A percentile compares a stretch with the other conserved stretches of the same genome.
Conservation (phyloP, 1,140 invertebrate genomes). For the Drosophila carrolli region DNA sequence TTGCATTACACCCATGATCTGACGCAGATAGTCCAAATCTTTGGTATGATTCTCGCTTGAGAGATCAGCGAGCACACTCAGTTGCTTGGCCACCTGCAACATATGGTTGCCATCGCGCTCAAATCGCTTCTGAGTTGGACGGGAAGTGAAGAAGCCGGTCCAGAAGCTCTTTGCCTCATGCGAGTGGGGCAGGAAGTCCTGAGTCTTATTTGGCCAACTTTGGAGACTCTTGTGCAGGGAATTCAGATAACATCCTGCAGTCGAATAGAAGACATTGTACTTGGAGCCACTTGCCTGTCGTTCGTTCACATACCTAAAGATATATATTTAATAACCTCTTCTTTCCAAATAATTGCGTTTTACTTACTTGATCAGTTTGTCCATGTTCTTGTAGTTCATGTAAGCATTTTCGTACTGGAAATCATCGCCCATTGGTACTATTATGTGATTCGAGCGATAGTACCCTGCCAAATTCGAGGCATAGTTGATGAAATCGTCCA, state of each 20-base stretch:
- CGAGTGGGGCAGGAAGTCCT: conserved; percentile 97
- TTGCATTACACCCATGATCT: conserved; percentile 92
- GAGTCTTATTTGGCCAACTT: conserved; percentile 89
- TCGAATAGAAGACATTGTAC: conserved; percentile 86
- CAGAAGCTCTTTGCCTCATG: conserved; percentile 93
- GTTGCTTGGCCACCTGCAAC: conserved; percentile 89
- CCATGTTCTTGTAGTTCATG: conserved; percentile 94
- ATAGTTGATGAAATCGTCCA: conserved; percentile 87
- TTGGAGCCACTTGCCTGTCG: conserved; percentile 87
- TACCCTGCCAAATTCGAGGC: conserved; percentile 85
- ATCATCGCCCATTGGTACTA: conserved; percentile 97
- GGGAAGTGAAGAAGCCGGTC: conserved; percentile 98
- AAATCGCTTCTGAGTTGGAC: conserved; percentile 92
- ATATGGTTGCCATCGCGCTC: conserved; percentile 92
- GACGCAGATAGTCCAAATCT: conserved; percentile 71
- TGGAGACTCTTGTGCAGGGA: conserved; percentile 89
- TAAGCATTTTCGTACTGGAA: conserved; percentile 95
- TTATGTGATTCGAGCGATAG: conserved; percentile 90
- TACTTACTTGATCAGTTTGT: conserved; percentile 93
- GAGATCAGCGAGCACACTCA: conserved; percentile 84
- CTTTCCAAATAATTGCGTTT: neutral
- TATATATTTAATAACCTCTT: too few relatives aligned
- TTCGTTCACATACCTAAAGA: conserved; percentile 83
- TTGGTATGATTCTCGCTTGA: conserved; percentile 40
- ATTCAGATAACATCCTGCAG: conserved; percentile 96